Percentiles rank a stretch among this genome's conserved stretches.
phyloP scores from a whole-genome alignment of 1,140 invertebrate species.

The Trichonephila clavata region DNA sequence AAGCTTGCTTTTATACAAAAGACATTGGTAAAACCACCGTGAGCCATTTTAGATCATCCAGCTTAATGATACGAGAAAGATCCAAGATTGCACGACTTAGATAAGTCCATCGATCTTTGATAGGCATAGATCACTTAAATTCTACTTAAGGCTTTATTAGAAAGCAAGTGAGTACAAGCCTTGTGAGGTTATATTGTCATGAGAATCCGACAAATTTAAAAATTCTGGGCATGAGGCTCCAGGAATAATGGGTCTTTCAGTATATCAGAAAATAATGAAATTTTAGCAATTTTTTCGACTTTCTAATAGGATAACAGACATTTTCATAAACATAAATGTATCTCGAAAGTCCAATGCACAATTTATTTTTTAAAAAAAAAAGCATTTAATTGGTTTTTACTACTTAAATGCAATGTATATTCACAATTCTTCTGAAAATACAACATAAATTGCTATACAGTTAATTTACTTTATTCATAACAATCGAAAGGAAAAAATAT shows the following conservation, averaged over 20 bases:
- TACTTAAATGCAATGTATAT: no score
- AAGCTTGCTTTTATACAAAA: slow-evolving; percentile 79
- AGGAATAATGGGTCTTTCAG: neutral
- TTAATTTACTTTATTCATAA: no score
- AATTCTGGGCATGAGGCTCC: neutral
- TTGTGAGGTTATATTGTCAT: slow-evolving; percentile 8
- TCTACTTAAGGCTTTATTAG: slow-evolving; percentile 7
- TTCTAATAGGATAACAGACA: neutral
- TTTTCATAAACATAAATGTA: neutral
- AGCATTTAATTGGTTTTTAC: no score
- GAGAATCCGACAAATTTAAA: neutral
- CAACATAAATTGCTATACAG: no score
- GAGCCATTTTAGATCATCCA: neutral
- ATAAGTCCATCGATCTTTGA: neutral
- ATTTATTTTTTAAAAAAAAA: no score
- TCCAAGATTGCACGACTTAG: neutral
- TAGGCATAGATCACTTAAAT: slow-evolving; percentile 18
- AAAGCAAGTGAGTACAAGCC: slow-evolving; percentile 6
- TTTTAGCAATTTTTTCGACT: neutral
- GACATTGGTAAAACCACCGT: slow-evolving; percentile 78
- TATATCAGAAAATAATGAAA: neutral
- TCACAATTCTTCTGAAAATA: no score
- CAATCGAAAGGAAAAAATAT: no score
- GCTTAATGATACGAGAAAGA: slow-evolving; percentile 4
- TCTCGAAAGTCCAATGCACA: no score